These are phyloP conservation scores for Hycleus phaleratus DNA, from an alignment of 1,140 invertebrate species.

Conservation along the genomic window DNA sequence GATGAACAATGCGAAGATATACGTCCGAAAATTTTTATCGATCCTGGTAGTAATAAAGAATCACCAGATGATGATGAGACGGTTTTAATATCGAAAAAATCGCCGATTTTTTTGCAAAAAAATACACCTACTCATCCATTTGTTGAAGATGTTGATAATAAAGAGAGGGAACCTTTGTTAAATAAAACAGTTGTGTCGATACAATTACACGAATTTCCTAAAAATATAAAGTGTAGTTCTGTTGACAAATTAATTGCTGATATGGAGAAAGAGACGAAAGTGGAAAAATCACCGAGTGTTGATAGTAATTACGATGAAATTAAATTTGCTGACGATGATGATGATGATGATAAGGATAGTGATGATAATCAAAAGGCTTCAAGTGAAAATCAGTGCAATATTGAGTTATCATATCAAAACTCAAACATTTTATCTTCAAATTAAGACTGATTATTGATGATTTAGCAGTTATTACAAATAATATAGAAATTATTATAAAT, in stretches of 20 bases:
- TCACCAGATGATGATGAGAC: slow-evolving; percentile 34
- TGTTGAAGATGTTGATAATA: not conserved
- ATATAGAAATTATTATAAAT: slow-evolving; percentile 9
- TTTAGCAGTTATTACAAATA: slow-evolving; percentile 5
- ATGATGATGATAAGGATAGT: slow-evolving; percentile 14
- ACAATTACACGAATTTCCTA: slow-evolving; percentile 34
- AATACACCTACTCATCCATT: slow-evolving; percentile 21
- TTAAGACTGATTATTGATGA: slow-evolving; percentile 22
- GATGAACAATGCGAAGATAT: slow-evolving; percentile 31
- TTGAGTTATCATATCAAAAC: slow-evolving; percentile 34
- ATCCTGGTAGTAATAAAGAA: slow-evolving; percentile 38
- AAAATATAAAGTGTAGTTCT: slow-evolving; percentile 15
- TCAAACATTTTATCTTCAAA: slow-evolving; percentile 32
- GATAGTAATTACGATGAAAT: slow-evolving; percentile 44
- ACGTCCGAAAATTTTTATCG: slow-evolving; percentile 27
- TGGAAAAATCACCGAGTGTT: slow-evolving; percentile 41
- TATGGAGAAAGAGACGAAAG: slow-evolving; percentile 44
- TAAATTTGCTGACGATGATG: slow-evolving; percentile 47
- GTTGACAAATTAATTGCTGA: slow-evolving; percentile 20
- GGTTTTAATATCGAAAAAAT: slow-evolving; percentile 25
- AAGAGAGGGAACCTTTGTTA: not conserved
- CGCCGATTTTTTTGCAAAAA: slow-evolving; percentile 13
- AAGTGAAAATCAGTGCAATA: slow-evolving; percentile 26
- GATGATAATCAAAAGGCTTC: slow-evolving; percentile 16
- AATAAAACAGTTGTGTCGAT: slow-evolving; percentile 24